Evolutionary conservation across 2,797 vertebrate genomes (phyloP), one percentile per base, ranked within the genome.

Genomic region (Anguilla obscura): DNA sequence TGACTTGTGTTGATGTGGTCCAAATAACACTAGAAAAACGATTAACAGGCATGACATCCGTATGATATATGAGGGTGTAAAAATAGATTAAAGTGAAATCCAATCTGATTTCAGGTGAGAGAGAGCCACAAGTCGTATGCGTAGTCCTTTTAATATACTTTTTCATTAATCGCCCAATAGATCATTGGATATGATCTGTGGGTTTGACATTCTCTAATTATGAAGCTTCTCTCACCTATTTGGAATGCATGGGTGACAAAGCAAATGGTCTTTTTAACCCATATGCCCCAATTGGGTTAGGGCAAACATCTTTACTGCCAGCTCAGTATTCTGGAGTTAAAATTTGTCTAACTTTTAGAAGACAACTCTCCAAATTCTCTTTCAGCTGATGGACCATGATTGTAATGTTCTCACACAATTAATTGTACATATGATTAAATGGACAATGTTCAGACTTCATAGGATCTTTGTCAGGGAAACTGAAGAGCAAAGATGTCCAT

Each of bases 71-170:
- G 79, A 82, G 7, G 24, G 79, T 48, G 24, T 50, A 82, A 48
- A 82, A 82, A 82, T 82, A n/a, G 40, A 82, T 82, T 82, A 82
- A 82, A 82, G 79, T 24, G 40, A 82, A 45, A 82, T 82, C 40
- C 9, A 85, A 85, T 85, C 83, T 85, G 50, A 85, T 85, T 85
- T 85, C 52, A 85, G 27, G 54, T 7, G 30, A 45, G 79, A 45
- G 76, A 18, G 21, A 80, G 76, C 76, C 76, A 45, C 36, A 80
- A 80, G 79, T 50, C 45, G 45, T 82, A 82, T 82, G 79, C 21
- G 50, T 16, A 79, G 79, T 82, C 40, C 45, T 82, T 82, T 82
- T 82, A 48, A n/a, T 82, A 82, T 82, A 48, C 21, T 82, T 50
- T 82, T 50, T 82, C 45, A 82, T 82, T 82, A 82, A 24, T 45